Base-by-base conservation (phyloP, 2,797 vertebrate species). In the Champsocephalus gunnari region DNA sequence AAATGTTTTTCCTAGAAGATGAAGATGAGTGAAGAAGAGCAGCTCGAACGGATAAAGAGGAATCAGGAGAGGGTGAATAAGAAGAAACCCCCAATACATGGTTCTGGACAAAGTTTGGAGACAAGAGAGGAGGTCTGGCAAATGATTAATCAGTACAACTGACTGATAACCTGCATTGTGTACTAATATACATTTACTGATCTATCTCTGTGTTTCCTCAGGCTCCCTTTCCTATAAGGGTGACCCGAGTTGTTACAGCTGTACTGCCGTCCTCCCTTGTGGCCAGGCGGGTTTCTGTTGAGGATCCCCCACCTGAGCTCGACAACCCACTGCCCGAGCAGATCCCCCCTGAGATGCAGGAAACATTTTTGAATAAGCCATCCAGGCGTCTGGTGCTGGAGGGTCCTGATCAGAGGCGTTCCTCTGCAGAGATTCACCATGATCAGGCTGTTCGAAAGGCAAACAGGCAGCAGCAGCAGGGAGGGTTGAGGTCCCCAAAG, bases 211-310 rank as follows among this genome's bases (percentile, higher is more conserved):
- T 79, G 2, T 81, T 62, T 75, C 67, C 49, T 45, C 19, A 91
- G 89, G 69, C 88, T 9, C 93, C 85, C 2, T 92, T 94, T 72
- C 93, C 94, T 45, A 75, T 95, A 41, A 89, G 90, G 71, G 90
- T 96, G 70, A 94, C 94, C 0, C 85, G 92, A 1, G 92, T 96
- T 10, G 88, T 95, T 47, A 95, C 94, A 28, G 89, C 94, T 2
- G 88, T 94, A 13, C 87, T 96, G 38, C 95, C 95, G 0, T 84
- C 93, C 11, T 90, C 94, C 32, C 92, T 95, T 3, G 85, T 94
- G 69, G 95, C 94, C 49, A 90, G 94, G 19, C 90, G 91, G 8
- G 94, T 96, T 57, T 95, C 94, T 41, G 92, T 96, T 4, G 93
- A 95, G 66, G 94, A 95, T 75, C 93, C 93, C 13, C 91, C 93